These are phyloP conservation scores for Pachyrhynchus sulphureomaculatus DNA, from an alignment of 1,140 invertebrate genomes.

Conservation along the genomic window DNA sequence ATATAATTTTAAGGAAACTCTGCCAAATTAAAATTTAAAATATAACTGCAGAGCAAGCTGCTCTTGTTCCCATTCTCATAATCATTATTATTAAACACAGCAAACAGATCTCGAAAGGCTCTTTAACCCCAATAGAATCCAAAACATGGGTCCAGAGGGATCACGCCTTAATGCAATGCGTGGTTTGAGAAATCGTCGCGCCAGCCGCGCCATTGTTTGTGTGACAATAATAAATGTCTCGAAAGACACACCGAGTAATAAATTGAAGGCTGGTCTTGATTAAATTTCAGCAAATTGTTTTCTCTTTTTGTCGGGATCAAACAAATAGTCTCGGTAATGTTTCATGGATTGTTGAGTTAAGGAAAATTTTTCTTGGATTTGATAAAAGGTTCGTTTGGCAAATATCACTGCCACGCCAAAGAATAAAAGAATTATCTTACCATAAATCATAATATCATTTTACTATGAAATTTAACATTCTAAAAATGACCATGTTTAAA, in stretches of 20 bases:
- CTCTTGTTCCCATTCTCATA: slow-evolving; percentile 6
- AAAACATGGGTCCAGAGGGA: slow-evolving; percentile 27
- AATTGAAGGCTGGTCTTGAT: slow-evolving; percentile 34
- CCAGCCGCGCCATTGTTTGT: slow-evolving; percentile 26
- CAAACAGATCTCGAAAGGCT: slow-evolving; percentile 21
- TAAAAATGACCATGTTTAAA: too few relatives aligned
- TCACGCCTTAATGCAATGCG: slow-evolving; percentile 30
- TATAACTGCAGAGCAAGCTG: not conserved
- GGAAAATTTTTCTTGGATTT: too few relatives aligned
- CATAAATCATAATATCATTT: too few relatives aligned
- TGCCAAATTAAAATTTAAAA: too few relatives aligned
- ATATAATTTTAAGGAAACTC: too few relatives aligned
- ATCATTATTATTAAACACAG: slow-evolving; percentile 22
- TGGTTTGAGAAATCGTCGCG: slow-evolving; percentile 31
- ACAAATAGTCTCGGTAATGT: slow-evolving; percentile 21
- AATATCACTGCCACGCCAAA: too few relatives aligned
- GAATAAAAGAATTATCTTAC: too few relatives aligned
- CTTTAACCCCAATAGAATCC: slow-evolving; percentile 30
- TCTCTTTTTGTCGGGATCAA: slow-evolving; percentile 27
- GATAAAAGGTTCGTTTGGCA: too few relatives aligned
- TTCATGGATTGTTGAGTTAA: not conserved
- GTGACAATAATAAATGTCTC: slow-evolving; percentile 33
- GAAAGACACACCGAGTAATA: slow-evolving; percentile 24
- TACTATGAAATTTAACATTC: too few relatives aligned
- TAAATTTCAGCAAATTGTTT: slow-evolving; percentile 36